phyloP scores from a whole-genome alignment of 2,797 vertebrate genomes.

The Harpagifer antarcticus region DNA sequence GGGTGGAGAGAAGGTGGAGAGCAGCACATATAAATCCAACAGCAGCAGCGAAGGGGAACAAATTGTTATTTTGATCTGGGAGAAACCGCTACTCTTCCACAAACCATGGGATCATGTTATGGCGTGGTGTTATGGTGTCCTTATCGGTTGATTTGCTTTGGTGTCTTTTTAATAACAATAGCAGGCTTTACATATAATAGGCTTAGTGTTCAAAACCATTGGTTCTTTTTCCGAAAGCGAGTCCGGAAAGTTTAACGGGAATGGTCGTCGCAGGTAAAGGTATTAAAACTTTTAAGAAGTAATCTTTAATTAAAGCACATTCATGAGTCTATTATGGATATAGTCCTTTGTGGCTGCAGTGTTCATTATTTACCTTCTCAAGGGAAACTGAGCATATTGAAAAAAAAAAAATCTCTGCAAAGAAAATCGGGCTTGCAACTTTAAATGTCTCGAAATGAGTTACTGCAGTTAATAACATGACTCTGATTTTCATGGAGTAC shows the following conservation, averaged over 20 bases:
- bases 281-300: not conserved
- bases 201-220: not conserved
- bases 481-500: constrained; percentile 37
- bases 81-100: constrained; percentile 16
- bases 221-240: not conserved
- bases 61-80: constrained; percentile 17
- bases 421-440: constrained; percentile 20
- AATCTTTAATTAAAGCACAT: constrained; percentile 12
- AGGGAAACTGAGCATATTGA: not conserved
- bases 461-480: constrained; percentile 45
- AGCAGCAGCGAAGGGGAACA: constrained; percentile 30
- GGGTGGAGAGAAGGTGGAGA: constrained; percentile 7
- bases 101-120: constrained; percentile 29
- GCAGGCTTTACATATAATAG: not conserved
- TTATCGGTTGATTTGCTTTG: constrained; percentile 21
- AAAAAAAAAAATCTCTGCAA: constrained; percentile 15
- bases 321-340: constrained; percentile 4
- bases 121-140: not conserved
- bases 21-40: constrained; percentile 33
- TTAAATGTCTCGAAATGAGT: constrained; percentile 52
- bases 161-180: constrained; percentile 9
- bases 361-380: constrained; percentile 13
- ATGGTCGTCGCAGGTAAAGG: not conserved
- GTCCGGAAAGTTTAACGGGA: not conserved
- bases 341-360: not conserved